Evolutionary conservation across 1,140 invertebrate species (phyloP).

Genomic region (Alviniconcha marisindica): DNA sequence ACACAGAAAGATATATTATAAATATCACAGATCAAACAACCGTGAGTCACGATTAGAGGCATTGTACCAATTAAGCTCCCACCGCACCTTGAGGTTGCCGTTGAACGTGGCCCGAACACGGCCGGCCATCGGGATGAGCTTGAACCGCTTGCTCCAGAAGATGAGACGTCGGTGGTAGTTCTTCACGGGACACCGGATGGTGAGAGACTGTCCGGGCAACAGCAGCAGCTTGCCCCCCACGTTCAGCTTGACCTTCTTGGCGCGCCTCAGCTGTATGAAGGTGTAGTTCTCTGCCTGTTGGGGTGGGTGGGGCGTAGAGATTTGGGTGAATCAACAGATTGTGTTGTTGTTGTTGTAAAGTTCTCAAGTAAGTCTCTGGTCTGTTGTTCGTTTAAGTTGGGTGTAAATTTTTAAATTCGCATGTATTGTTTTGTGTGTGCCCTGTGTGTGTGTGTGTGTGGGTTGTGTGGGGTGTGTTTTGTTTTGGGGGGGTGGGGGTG

Average conservation of each 20-base stretch:
- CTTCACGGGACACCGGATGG: conserved; percentile 56
- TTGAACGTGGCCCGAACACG: conserved; percentile 51
- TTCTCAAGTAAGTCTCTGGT: too few relatives aligned
- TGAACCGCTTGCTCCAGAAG: conserved; percentile 57
- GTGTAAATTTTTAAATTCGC: too few relatives aligned
- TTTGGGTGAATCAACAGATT: too few relatives aligned
- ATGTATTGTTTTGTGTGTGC: too few relatives aligned
- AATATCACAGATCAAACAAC: too few relatives aligned
- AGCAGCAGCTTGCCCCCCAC: conserved; percentile 53
- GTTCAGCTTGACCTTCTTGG: conserved; percentile 49
- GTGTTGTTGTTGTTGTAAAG: too few relatives aligned
- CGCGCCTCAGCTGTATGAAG: conserved; percentile 56
- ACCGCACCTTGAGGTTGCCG: conserved; percentile 49
- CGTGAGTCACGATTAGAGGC: too few relatives aligned
- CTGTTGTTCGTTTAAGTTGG: too few relatives aligned
- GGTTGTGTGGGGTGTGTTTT: not conserved
- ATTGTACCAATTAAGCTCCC: too few relatives aligned
- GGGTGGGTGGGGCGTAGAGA: too few relatives aligned
- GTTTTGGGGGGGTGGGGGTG: too few relatives aligned
- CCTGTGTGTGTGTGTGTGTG: not conserved
- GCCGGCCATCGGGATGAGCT: conserved; percentile 54
- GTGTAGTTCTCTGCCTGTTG: conserved; percentile 54
- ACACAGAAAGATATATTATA: too few relatives aligned
- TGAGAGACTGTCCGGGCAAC: conserved; percentile 53
- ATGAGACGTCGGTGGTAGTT: conserved; percentile 57